Evolutionary conservation across 2,113 vertebrate genomes (phyloP).

Genomic region (Zapus hudsonius): DNA sequence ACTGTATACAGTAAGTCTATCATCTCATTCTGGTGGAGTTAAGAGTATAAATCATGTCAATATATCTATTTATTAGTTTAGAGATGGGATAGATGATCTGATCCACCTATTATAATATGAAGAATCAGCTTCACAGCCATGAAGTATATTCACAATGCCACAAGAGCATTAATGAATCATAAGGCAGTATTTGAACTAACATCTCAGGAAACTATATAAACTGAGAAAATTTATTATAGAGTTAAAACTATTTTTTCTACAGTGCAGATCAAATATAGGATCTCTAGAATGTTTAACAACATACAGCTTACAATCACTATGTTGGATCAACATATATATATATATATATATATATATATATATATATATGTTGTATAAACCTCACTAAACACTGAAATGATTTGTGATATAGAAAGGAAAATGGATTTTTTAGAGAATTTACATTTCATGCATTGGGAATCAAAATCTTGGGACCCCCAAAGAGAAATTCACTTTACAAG

Average conservation of each 20-base stretch:
- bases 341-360: too few species aligned
- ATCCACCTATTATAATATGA: background rate
- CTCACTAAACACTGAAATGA: background rate
- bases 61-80: background rate
- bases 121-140: background rate
- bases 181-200: background rate
- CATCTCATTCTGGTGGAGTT: background rate
- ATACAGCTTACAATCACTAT: too few species aligned
- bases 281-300: too few species aligned
- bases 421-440: background rate
- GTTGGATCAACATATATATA: too few species aligned
- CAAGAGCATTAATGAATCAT: background rate
- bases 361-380: background rate
- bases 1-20: background rate
- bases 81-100: background rate
- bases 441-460: too few species aligned
- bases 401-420: background rate
- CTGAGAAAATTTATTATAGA: background rate
- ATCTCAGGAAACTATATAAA: background rate
- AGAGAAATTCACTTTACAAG: too few species aligned
- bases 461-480: too few species aligned
- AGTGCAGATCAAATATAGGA: background rate
- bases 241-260: background rate
- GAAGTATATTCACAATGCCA: background rate
- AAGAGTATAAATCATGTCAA: background rate